These are phyloP conservation scores for Hippocampus mohnikei DNA, from an alignment of 2,113 vertebrate species.

Conservation along the genomic window DNA sequence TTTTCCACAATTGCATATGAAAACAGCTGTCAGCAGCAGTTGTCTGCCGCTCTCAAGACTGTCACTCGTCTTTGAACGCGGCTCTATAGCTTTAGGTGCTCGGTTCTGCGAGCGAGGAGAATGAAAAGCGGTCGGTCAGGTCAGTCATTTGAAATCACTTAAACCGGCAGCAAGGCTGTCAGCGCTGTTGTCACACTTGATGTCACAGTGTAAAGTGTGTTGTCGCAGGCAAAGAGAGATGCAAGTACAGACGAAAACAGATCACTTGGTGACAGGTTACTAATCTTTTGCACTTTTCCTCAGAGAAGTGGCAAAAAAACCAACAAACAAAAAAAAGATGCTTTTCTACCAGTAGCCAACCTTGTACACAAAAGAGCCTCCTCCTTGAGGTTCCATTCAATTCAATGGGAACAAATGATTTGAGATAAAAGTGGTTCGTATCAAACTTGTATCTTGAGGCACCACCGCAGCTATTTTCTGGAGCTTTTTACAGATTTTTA, in stretches of 20 bases:
- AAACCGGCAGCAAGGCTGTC: constrained; percentile 10
- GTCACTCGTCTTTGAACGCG: constrained; percentile 12
- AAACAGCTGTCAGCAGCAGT: constrained; percentile 18
- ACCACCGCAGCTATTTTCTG: neutral
- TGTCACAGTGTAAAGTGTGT: constrained; percentile 1
- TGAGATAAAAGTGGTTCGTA: neutral
- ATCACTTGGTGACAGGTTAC: neutral
- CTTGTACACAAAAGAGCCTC: neutral
- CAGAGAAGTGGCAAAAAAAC: neutral
- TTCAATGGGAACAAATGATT: too few species aligned
- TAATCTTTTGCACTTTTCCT: constrained; percentile 11
- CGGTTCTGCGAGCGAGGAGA: constrained; percentile 1
- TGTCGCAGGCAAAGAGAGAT: constrained; percentile 4
- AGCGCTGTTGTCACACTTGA: constrained; percentile 16
- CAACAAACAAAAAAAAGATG: too few species aligned
- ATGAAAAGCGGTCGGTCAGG: constrained; percentile 13
- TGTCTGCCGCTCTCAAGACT: neutral
- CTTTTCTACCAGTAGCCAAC: neutral
- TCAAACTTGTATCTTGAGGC: neutral
- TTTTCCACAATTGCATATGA: constrained; percentile 9
- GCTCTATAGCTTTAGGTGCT: constrained; percentile 14
- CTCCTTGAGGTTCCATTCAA: neutral
- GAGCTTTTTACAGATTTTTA: neutral
- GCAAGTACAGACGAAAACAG: constrained; percentile 6
- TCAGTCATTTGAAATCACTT: constrained; percentile 23